These are phyloP conservation scores for Euzophera pinguis DNA, from an alignment of 2,888 invertebrate genomes.

Conservation along the genomic window DNA sequence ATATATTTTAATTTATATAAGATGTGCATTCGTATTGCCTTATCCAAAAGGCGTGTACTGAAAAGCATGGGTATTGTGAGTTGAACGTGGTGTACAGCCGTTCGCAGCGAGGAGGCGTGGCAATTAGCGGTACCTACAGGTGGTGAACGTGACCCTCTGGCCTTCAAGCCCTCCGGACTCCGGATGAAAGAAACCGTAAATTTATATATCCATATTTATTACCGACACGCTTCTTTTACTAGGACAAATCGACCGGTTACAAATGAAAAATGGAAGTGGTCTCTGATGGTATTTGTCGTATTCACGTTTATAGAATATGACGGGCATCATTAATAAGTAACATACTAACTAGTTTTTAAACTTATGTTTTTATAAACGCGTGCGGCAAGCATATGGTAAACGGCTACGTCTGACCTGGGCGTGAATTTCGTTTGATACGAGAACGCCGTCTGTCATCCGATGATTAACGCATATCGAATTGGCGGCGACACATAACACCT, in stretches of 20 bases:
- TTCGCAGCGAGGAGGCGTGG: constrained; percentile 62
- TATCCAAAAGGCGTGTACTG: constrained; percentile 5
- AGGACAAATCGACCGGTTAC: constrained; percentile 37
- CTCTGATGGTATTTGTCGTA: constrained; percentile 31
- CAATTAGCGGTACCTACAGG: constrained; percentile 66
- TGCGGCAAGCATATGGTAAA: constrained; percentile 30
- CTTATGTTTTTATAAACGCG: constrained; percentile 24
- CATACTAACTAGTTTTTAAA: constrained; percentile 27
- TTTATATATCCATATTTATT: constrained; percentile 60
- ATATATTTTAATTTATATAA: no score
- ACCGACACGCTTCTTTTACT: constrained; percentile 46
- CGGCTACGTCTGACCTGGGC: constrained; percentile 25
- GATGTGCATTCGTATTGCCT: background rate
- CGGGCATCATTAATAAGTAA: constrained; percentile 41
- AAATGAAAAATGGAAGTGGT: constrained; percentile 39
- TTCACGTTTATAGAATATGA: constrained; percentile 29
- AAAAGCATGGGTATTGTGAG: constrained; percentile 46
- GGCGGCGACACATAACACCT: constrained; percentile 16
- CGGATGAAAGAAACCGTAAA: constrained; percentile 32
- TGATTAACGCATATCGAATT: constrained; percentile 19
- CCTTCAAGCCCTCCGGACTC: constrained; percentile 37
- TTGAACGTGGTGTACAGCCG: constrained; percentile 55
- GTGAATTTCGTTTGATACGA: constrained; percentile 31
- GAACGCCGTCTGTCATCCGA: constrained; percentile 21
- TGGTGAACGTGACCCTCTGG: constrained; percentile 70